Conservation (phyloP, 2,888 invertebrate genomes). For the Netelia fuscicornis region DNA sequence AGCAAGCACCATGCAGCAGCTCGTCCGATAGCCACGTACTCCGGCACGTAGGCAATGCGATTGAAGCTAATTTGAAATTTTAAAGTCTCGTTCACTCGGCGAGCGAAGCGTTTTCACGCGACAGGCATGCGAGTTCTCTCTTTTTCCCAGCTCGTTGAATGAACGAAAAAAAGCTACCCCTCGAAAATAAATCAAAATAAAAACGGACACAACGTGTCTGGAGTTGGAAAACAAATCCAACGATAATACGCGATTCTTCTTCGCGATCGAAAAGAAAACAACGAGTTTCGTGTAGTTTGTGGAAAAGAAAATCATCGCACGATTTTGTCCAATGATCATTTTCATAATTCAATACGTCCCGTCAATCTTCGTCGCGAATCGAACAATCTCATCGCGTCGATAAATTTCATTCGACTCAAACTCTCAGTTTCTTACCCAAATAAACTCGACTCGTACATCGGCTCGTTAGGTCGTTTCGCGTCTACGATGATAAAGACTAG, state of each 20-base stretch:
- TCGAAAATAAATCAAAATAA: slow-evolving; percentile 4
- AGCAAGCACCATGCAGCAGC: slow-evolving; percentile 39
- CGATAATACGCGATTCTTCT: not conserved
- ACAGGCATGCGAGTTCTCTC: slow-evolving; percentile 57
- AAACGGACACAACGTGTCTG: not conserved
- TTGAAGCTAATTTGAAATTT: slow-evolving; percentile 84
- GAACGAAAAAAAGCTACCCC: slow-evolving; percentile 52
- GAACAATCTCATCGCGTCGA: slow-evolving; percentile 28
- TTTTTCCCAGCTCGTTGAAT: slow-evolving; percentile 59
- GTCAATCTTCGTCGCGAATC: not conserved
- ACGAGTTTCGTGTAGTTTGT: not conserved
- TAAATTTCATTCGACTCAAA: slow-evolving; percentile 20
- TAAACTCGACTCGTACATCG: slow-evolving; percentile 23
- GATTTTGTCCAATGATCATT: too few species aligned
- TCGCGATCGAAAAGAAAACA: not conserved
- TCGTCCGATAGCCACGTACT: slow-evolving; percentile 55
- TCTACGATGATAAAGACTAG: slow-evolving; percentile 2
- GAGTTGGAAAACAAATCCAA: not conserved
- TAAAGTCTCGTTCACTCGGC: slow-evolving; percentile 69
- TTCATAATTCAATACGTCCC: too few species aligned
- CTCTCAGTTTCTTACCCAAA: slow-evolving; percentile 24
- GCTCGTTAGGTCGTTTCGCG: slow-evolving; percentile 48
- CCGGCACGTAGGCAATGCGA: slow-evolving; percentile 80
- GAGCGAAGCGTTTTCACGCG: slow-evolving; percentile 31
- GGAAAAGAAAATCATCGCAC: not conserved